phyloP scores from a whole-genome alignment of 2,797 vertebrate genomes.

The Bryconaethiops microstoma region DNA sequence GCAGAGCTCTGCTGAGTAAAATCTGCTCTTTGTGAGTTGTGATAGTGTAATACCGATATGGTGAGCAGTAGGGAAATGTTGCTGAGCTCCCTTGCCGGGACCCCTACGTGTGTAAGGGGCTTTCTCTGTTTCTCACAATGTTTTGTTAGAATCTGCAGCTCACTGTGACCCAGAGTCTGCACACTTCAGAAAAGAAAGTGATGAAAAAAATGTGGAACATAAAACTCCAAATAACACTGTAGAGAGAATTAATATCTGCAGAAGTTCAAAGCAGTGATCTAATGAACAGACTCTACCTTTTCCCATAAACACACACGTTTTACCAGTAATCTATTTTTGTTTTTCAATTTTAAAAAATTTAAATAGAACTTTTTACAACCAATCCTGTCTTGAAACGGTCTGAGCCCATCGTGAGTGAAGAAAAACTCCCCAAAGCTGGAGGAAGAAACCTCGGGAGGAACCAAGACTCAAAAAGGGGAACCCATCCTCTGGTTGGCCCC shows the following conservation, averaged over 20 bases:
- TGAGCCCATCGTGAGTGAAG: too few relatives aligned
- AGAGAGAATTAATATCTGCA: conserved; percentile 10
- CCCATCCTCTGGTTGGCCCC: too few relatives aligned
- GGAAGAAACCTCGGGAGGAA: too few relatives aligned
- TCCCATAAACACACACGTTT: neutral
- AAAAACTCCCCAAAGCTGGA: too few relatives aligned
- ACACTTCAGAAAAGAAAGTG: conserved; percentile 55
- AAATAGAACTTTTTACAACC: too few relatives aligned
- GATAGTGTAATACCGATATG: conserved; percentile 52
- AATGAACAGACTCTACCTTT: neutral
- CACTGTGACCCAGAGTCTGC: conserved; percentile 70
- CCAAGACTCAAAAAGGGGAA: too few relatives aligned
- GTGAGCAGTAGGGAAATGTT: conserved; percentile 48
- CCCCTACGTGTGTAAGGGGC: conserved; percentile 23
- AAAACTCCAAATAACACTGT: neutral
- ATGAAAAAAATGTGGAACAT: conserved; percentile 10
- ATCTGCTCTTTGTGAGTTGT: conserved; percentile 42
- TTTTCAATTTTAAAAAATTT: too few relatives aligned
- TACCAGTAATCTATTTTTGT: too few relatives aligned
- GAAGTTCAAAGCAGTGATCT: neutral
- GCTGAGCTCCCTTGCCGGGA: conserved; percentile 41
- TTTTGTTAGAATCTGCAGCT: conserved; percentile 73
- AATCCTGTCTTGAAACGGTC: too few relatives aligned
- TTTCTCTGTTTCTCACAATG: conserved; percentile 65
- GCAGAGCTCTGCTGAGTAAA: conserved; percentile 62